Conservation (phyloP, 2,797 vertebrate genomes). For the Sitta carolinensis region DNA sequence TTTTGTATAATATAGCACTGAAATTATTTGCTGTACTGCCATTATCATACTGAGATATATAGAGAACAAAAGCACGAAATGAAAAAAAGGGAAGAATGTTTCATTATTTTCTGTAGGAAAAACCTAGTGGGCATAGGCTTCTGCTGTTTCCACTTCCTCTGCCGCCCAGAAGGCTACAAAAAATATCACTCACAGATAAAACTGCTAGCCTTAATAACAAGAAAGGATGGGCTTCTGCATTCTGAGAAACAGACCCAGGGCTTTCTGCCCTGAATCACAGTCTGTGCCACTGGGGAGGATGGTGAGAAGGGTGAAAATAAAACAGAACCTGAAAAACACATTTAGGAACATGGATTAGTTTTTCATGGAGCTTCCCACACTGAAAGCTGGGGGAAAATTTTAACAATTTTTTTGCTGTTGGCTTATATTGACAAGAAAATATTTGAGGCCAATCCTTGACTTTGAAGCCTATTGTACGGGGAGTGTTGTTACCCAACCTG, state of each 20-base stretch:
- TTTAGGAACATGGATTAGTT: not conserved
- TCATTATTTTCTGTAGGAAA: not conserved
- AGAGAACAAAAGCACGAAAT: not conserved
- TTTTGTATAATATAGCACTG: not conserved
- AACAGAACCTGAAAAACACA: not conserved
- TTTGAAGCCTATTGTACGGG: not conserved
- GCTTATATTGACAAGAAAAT: not conserved
- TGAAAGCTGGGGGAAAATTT: not conserved
- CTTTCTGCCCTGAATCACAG: not conserved
- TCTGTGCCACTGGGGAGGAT: not conserved
- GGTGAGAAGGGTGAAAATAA: not conserved
- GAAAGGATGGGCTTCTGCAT: not conserved
- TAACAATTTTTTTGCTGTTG: not conserved
- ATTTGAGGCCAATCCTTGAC: not conserved
- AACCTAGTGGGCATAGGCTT: not conserved
- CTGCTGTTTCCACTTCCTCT: not conserved
- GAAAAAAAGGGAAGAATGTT: not conserved
- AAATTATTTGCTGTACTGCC: not conserved
- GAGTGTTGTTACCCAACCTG: fast-evolving
- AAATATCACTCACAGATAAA: not conserved
- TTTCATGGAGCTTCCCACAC: not conserved
- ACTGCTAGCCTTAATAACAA: not conserved
- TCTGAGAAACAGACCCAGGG: not conserved
- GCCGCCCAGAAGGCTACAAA: not conserved
- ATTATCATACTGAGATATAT: not conserved